Percentiles rank a stretch among this genome's conserved stretches.
Evolutionary conservation across 2,888 invertebrate genomes (phyloP).

Genomic region (Cabera pusaria): DNA sequence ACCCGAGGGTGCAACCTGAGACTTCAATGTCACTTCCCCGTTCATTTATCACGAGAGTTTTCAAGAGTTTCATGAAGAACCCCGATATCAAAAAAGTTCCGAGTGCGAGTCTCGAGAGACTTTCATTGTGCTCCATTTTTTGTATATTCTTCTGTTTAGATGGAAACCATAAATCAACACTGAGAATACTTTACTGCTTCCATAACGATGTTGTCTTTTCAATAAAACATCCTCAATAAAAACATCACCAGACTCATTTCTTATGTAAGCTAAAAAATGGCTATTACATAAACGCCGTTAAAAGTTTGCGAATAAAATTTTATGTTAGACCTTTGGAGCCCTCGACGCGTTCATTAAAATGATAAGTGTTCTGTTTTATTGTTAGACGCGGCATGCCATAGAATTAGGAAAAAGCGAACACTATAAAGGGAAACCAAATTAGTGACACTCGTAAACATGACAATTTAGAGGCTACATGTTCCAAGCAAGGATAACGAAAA

Average conservation of each 20-base stretch:
- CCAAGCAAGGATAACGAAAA: slow-evolving; percentile 30
- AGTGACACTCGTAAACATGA: slow-evolving; percentile 12
- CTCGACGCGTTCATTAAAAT: slow-evolving; percentile 23
- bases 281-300: too few species aligned
- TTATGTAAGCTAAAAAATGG: slow-evolving; percentile 4
- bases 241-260: slow-evolving; percentile 8
- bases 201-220: slow-evolving; percentile 9
- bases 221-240: slow-evolving; percentile 10
- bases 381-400: slow-evolving; percentile 23
- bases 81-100: slow-evolving; percentile 30
- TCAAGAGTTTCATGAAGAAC: slow-evolving; percentile 39
- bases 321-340: slow-evolving; percentile 17
- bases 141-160: slow-evolving; percentile 1
- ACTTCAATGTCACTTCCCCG: slow-evolving; percentile 54
- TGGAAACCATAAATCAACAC: slow-evolving; percentile 4
- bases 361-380: slow-evolving; percentile 24
- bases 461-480: too few species aligned
- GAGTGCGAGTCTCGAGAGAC: slow-evolving; percentile 14
- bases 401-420: too few species aligned
- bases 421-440: slow-evolving; percentile 20
- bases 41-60: slow-evolving; percentile 59
- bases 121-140: slow-evolving; percentile 14
- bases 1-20: slow-evolving; percentile 58
- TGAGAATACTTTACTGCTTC: slow-evolving; percentile 5
- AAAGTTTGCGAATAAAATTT: slow-evolving; percentile 22